Percentiles rank a stretch among this genome's conserved stretches.
Evolutionary conservation across 2,888 invertebrate species (phyloP).

Genomic region (Notodonta dromedarius): DNA sequence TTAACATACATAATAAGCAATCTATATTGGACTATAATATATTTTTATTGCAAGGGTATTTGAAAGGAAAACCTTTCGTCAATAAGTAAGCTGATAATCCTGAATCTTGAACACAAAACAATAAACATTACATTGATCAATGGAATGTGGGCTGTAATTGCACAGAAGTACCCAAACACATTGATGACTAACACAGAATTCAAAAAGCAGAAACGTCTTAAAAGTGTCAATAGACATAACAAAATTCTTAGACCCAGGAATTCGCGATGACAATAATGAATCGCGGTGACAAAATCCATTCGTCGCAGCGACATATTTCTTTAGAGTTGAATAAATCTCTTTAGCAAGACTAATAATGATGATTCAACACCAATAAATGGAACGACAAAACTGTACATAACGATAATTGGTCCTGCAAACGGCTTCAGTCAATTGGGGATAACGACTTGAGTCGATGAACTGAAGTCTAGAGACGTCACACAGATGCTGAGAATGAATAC

Average conservation of each 20-base stretch:
- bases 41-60: too few species aligned
- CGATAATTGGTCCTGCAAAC: conserved; percentile 70
- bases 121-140: conserved; percentile 10
- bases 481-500: conserved; percentile 22
- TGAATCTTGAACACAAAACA: conserved; percentile 11
- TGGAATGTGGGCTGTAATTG: conserved; percentile 6
- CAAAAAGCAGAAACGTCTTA: neutral
- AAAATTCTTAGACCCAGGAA: neutral
- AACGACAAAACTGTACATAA: conserved; percentile 53
- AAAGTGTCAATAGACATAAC: neutral
- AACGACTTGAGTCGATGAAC: conserved; percentile 71
- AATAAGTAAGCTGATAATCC: conserved; percentile 15
- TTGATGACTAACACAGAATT: neutral
- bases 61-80: conserved; percentile 8
- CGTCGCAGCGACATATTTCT: conserved; percentile 6
- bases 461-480: conserved; percentile 39
- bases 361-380: conserved; percentile 60
- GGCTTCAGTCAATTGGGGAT: conserved; percentile 63
- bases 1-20: too few species aligned
- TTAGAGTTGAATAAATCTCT: conserved; percentile 34
- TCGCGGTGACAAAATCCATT: neutral
- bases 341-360: conserved; percentile 56
- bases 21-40: too few species aligned
- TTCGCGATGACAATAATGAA: conserved; percentile 7
- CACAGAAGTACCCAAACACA: conserved; percentile 3